These are phyloP conservation scores for Notocelia uddmanniana DNA, from an alignment of 2,888 invertebrate genomes.

Conservation along the genomic window DNA sequence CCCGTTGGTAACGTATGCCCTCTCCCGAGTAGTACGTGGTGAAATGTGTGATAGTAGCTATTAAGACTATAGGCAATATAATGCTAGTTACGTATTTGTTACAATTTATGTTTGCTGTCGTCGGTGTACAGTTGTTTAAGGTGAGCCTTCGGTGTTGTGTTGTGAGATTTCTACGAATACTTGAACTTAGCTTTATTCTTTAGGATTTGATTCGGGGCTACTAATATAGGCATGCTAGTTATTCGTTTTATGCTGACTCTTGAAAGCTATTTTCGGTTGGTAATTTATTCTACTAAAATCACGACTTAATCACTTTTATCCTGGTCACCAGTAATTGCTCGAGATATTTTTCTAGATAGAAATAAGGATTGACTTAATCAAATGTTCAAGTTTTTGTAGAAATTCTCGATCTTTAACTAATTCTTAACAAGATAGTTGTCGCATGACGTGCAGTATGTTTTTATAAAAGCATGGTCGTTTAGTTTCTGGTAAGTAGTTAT, in stretches of 20 bases:
- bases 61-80: constrained; percentile 99
- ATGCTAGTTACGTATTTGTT: constrained; percentile 99
- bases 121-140: constrained; percentile 99
- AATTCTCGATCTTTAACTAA: constrained; percentile 10
- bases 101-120: constrained; percentile 99
- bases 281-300: not conserved
- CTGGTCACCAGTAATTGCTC: too few species aligned
- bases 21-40: constrained; percentile 95
- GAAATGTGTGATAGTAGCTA: constrained; percentile 99
- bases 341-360: not conserved
- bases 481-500: not conserved
- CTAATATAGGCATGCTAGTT: too few species aligned
- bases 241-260: not conserved
- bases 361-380: not conserved
- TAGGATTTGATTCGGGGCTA: not conserved
- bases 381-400: constrained; percentile 5
- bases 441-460: constrained; percentile 17
- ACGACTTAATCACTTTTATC: too few species aligned
- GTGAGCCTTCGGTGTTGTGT: constrained; percentile 82
- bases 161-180: constrained; percentile 16
- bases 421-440: not conserved
- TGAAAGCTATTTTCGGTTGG: not conserved
- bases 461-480: constrained; percentile 27
- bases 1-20: constrained; percentile 77
- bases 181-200: constrained; percentile 1